A percentile compares a stretch with the other conserved stretches of the same genome.
These are phyloP conservation scores for Conger conger DNA, from an alignment of 2,113 vertebrate species.

Conservation along the genomic window DNA sequence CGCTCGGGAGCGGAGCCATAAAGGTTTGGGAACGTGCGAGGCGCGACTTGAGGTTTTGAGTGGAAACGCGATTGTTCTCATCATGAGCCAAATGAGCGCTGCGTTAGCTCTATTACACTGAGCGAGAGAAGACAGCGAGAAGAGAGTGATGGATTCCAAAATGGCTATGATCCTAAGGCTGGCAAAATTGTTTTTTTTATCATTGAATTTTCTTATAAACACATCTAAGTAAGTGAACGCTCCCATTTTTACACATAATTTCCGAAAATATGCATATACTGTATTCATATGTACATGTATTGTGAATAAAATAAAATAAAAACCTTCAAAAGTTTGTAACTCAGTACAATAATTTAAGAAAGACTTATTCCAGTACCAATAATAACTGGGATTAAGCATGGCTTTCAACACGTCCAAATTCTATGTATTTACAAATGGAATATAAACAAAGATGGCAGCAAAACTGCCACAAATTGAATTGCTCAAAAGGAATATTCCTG, in stretches of 20 bases:
- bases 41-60: conserved; percentile 69
- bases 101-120: conserved; percentile 63
- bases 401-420: no score
- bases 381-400: no score
- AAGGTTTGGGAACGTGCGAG: conserved; percentile 42
- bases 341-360: no score
- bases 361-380: no score
- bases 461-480: no score
- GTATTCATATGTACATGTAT: neutral
- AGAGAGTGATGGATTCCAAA: conserved; percentile 45
- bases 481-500: no score
- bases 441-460: no score
- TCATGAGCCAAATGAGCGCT: conserved; percentile 61
- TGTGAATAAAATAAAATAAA: neutral
- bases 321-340: no score
- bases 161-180: conserved; percentile 42
- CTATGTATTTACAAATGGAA: no score
- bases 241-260: neutral
- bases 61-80: conserved; percentile 65
- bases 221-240: no score
- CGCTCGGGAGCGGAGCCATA: conserved; percentile 68
- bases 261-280: neutral
- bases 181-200: conserved; percentile 52
- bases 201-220: no score
- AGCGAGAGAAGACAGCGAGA: conserved; percentile 52